These are phyloP conservation scores for Eunapius fragilis DNA, from an alignment of 37 sponge, comb jelly and placozoan species.

Conservation along the genomic window DNA sequence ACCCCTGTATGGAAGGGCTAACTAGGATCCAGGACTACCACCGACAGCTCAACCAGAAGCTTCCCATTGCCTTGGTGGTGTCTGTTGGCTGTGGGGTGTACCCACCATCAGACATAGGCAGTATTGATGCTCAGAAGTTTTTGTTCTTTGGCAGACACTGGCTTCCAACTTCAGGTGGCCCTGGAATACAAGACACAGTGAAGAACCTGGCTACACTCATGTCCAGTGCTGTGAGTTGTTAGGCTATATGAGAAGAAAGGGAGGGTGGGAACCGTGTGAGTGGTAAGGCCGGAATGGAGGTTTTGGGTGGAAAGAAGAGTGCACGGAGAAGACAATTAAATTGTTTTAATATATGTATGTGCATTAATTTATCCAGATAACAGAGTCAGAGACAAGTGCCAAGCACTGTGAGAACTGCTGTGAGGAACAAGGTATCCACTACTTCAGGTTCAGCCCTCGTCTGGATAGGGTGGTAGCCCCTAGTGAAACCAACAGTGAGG, in stretches of 20 bases:
- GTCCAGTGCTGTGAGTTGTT: slow-evolving; percentile 50
- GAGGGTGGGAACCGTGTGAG: no score
- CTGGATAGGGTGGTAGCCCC: slow-evolving; percentile 34
- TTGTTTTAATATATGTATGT: no score
- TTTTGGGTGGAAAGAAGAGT: no score
- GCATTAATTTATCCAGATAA: slow-evolving; percentile 17
- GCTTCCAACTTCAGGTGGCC: slow-evolving; percentile 6
- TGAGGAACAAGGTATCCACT: slow-evolving; percentile 1
- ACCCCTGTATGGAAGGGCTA: slow-evolving; percentile 39
- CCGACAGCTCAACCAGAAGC: slow-evolving; percentile 30
- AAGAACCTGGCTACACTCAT: slow-evolving; percentile 42
- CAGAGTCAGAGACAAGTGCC: slow-evolving; percentile 21
- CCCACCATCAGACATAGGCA: slow-evolving; percentile 28
- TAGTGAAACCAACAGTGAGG: slow-evolving; percentile 33
- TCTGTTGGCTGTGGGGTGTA: slow-evolving; percentile 65
- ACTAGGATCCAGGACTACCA: slow-evolving; percentile 58
- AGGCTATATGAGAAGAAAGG: no score
- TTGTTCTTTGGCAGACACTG: slow-evolving; percentile 36
- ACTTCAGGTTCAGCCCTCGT: slow-evolving; percentile 45
- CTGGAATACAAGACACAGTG: slow-evolving; percentile 6
- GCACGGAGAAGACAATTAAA: no score
- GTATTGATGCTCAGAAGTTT: slow-evolving; percentile 30
- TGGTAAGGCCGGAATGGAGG: no score
- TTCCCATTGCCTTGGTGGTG: slow-evolving; percentile 56
- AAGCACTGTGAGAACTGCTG: neutral